Evolutionary conservation across 2,113 vertebrate genomes (phyloP), one percentile per base, ranked within the genome.

Genomic region (Tilapia sparmanii): DNA sequence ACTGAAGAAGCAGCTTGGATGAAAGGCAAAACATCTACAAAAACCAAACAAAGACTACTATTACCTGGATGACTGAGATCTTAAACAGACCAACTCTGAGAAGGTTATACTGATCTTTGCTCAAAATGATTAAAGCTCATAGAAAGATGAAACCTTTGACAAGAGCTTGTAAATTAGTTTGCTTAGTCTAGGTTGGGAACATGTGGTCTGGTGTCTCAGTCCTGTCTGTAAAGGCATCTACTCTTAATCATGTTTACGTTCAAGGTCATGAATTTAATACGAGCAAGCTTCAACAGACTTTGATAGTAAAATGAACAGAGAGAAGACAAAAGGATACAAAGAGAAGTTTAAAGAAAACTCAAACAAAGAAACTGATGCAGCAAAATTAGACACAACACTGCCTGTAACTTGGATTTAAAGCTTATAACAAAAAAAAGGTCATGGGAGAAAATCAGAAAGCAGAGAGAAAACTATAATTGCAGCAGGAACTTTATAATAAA

Each of bases 271-370:
- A 45, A 45, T 1, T 73, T 45, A 73, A 26, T 3, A 0, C 38
- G 0, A 42, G 38, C 66, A 26, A 40, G 22, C 40, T 0, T 0
- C 15, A 47, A 26, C 40, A 47, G 40, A 29, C 24, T 0, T 10
- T 29, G 1, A 29, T 16, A 76, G 71, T 47, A 29, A 47, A 50
- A 76, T 19, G 10, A 73, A 73, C 0, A 0, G 5, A 45, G 9
- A 61, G 12, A 71, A 71, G 66, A 24, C n/a, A 71, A 42, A 26
- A 29, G 24, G 24, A 76, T 29, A 29, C 24, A 76, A 47, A 76
- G 42, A 71, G 8, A 47, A 47, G 16, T 45, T 3, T 42, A 13
- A 45, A 26, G 22, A 73, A 7, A 24, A 73, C 38, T 26, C 38
- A 45, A 68, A 40, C 22, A 71, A 73, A 15, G 38, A 24, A 42